Evolutionary conservation across 2,797 vertebrate genomes (phyloP).

Genomic region (Neoniphon sammara): DNA sequence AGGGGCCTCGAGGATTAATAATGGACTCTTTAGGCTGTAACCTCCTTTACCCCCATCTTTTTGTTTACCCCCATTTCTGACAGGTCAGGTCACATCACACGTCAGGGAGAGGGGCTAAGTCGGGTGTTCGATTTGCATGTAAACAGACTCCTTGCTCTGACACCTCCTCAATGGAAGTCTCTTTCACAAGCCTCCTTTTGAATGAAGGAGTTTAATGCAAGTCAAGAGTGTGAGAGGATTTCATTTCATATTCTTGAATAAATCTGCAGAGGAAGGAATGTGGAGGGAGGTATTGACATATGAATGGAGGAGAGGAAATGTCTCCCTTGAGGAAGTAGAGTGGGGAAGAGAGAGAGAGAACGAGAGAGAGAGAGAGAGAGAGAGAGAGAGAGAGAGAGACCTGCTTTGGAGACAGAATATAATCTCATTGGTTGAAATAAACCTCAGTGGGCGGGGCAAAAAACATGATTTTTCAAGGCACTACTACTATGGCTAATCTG

Average conservation of each 20-base stretch:
- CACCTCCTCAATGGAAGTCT: slow-evolving; percentile 58
- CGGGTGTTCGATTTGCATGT: slow-evolving; percentile 48
- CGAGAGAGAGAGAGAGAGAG: slow-evolving; percentile 20
- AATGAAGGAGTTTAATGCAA: slow-evolving; percentile 68
- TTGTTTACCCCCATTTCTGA: slow-evolving; percentile 61
- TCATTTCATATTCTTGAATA: slow-evolving; percentile 70
- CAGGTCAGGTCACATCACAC: slow-evolving; percentile 59
- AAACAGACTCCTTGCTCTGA: slow-evolving; percentile 44
- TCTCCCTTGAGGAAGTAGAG: slow-evolving; percentile 49
- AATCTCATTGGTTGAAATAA: too few species aligned
- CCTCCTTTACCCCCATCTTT: slow-evolving; percentile 31
- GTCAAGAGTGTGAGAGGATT: slow-evolving; percentile 72
- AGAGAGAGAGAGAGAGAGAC: not conserved
- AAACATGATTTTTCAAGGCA: too few species aligned
- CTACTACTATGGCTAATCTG: too few species aligned
- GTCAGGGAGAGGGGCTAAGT: slow-evolving; percentile 29
- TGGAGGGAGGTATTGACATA: slow-evolving; percentile 55
- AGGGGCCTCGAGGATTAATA: slow-evolving; percentile 53
- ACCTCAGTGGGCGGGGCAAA: too few species aligned
- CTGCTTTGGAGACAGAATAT: too few species aligned
- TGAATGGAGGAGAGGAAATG: slow-evolving; percentile 67
- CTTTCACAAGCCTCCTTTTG: slow-evolving; percentile 54
- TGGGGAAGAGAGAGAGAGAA: not conserved
- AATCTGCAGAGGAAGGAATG: slow-evolving; percentile 65
- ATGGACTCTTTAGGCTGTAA: slow-evolving; percentile 42